These are phyloP conservation scores for Drosophila kambysellisi DNA, from an alignment of 2,888 invertebrate species.

Conservation along the genomic window DNA sequence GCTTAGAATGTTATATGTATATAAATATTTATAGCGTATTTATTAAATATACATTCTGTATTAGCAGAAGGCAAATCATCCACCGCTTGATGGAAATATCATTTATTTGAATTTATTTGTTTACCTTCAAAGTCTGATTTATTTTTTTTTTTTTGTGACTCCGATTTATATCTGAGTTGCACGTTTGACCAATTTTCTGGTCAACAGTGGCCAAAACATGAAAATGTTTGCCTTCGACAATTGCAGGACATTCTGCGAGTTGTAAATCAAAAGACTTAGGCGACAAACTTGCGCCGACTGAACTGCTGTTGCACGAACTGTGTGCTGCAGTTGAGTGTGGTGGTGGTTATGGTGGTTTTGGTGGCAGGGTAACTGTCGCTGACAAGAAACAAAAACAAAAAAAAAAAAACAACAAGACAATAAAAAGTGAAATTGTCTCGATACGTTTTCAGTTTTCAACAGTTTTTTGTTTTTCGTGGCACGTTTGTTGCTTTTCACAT, in stretches of 20 bases:
- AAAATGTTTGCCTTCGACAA: slow-evolving; percentile 21
- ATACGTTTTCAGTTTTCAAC: slow-evolving; percentile 61
- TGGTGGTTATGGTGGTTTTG: neutral
- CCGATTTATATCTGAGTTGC: slow-evolving; percentile 5
- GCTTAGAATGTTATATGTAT: neutral
- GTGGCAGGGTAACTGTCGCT: slow-evolving; percentile 8
- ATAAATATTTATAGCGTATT: neutral
- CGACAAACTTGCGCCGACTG: slow-evolving; percentile 46
- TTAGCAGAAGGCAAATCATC: neutral
- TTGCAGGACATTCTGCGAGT: slow-evolving; percentile 35
- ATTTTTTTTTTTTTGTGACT: slow-evolving; percentile 2
- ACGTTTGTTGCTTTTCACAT: slow-evolving; percentile 56
- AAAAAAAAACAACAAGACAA: slow-evolving; percentile 44
- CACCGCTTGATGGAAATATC: neutral
- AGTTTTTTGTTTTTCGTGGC: slow-evolving; percentile 49
- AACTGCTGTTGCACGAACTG: slow-evolving; percentile 26
- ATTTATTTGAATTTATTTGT: neutral
- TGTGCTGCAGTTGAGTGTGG: neutral
- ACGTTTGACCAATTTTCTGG: slow-evolving; percentile 32
- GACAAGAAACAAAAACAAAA: slow-evolving; percentile 1
- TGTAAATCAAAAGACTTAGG: slow-evolving; percentile 51
- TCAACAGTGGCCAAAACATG: neutral
- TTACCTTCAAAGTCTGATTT: neutral
- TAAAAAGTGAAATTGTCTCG: slow-evolving; percentile 76
- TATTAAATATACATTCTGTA: slow-evolving; percentile 1